These are phyloP conservation scores for Hapalemur alaotrensis DNA, from an alignment of 2,797 vertebrate species.

Conservation along the genomic window DNA sequence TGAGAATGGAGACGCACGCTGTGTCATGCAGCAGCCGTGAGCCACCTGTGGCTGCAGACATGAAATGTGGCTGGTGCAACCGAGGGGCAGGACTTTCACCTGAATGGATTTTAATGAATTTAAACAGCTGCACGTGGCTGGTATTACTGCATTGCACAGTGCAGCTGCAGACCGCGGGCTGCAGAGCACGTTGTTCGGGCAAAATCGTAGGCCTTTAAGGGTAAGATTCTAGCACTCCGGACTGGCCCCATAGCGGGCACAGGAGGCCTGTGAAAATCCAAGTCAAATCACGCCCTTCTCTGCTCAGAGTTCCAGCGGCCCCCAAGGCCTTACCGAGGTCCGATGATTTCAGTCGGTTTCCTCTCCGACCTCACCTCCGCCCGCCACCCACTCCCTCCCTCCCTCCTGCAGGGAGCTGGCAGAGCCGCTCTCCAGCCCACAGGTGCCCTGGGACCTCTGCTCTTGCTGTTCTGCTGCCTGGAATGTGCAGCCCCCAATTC, in stretches of 20 bases:
- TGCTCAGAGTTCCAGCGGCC: neutral
- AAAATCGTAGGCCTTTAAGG: fast-evolving
- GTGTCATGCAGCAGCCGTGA: neutral
- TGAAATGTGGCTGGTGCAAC: fast-evolving
- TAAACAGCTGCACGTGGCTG: fast-evolving
- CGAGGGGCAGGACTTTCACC: fast-evolving
- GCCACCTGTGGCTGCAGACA: too few relatives aligned
- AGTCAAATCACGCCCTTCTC: neutral
- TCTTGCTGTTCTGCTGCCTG: neutral
- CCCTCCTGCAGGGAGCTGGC: fast-evolving
- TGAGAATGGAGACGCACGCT: neutral
- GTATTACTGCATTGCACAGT: fast-evolving
- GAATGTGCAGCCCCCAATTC: neutral
- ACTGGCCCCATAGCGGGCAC: neutral
- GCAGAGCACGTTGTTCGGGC: neutral
- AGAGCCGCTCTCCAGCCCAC: too few relatives aligned
- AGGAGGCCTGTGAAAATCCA: neutral
- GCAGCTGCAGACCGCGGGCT: fast-evolving
- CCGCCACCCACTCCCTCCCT: too few relatives aligned
- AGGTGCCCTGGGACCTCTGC: neutral
- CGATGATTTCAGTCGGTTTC: fast-evolving
- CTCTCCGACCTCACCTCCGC: neutral
- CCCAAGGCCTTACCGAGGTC: neutral
- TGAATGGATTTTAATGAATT: neutral
- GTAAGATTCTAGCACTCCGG: neutral